Conservation (phyloP, 2,888 invertebrate species). For the Empis stercorea region DNA sequence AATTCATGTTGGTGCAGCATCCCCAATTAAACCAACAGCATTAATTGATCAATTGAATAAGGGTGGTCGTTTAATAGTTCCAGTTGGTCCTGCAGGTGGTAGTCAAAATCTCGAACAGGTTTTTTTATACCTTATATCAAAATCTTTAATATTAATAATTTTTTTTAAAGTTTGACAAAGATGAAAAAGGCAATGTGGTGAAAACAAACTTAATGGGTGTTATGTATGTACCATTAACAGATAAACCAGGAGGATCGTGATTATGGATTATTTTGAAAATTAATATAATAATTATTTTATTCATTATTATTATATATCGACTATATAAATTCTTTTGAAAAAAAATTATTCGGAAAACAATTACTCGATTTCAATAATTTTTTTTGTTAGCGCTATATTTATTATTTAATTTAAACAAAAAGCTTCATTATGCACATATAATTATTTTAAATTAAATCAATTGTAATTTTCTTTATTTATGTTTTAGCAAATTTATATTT, state of each 20-base stretch:
- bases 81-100: constrained; percentile 75
- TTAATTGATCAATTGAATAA: constrained; percentile 41
- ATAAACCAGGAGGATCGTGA: too few species aligned
- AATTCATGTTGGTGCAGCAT: constrained; percentile 88
- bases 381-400: too few species aligned
- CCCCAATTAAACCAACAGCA: constrained; percentile 59
- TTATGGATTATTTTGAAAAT: constrained; percentile 19
- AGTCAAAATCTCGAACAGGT: constrained; percentile 76
- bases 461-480: too few species aligned
- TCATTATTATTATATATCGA: constrained; percentile 19
- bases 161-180: constrained; percentile 68
- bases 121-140: constrained; percentile 6
- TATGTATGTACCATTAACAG: constrained; percentile 92
- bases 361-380: too few species aligned
- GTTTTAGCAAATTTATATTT: too few species aligned
- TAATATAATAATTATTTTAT: constrained; percentile 17
- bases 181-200: constrained; percentile 59
- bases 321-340: background rate
- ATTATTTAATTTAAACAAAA: too few species aligned
- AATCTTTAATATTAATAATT: background rate
- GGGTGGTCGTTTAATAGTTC: constrained; percentile 80
- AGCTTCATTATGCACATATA: too few species aligned
- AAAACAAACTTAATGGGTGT: constrained; percentile 83
- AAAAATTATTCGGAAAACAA: too few species aligned
- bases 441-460: too few species aligned